Conservation (phyloP, 2,888 invertebrate species). For the Hypselothyrea guttata region DNA sequence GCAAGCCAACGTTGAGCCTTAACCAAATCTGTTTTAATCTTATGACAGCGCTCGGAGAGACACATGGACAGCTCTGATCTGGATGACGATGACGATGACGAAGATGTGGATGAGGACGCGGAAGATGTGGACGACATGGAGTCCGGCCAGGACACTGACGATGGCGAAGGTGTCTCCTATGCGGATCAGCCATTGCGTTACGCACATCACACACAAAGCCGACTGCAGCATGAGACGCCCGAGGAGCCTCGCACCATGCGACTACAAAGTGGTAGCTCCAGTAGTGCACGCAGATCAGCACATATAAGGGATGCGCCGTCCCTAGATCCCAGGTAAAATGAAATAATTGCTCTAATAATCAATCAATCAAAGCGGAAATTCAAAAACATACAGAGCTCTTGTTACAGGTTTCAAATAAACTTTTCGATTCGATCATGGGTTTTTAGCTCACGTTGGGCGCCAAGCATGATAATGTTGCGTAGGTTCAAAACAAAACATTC, state of each 20-base stretch:
- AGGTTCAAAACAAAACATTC: too few species aligned
- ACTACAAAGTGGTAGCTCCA: slow-evolving; percentile 68
- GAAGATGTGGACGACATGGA: slow-evolving; percentile 74
- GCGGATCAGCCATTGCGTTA: slow-evolving; percentile 80
- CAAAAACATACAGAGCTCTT: too few species aligned
- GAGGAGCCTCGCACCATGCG: slow-evolving; percentile 79
- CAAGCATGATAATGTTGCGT: too few species aligned
- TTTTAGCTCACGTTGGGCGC: too few species aligned
- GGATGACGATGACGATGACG: slow-evolving; percentile 72
- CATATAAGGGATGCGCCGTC: slow-evolving; percentile 78
- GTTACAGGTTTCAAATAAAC: too few species aligned
- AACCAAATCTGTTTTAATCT: slow-evolving; percentile 1
- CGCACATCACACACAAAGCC: slow-evolving; percentile 79
- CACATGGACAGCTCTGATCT: slow-evolving; percentile 69
- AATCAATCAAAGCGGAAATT: too few species aligned
- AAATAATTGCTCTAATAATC: too few species aligned
- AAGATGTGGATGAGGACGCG: slow-evolving; percentile 72
- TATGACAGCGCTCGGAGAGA: slow-evolving; percentile 60
- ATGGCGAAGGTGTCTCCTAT: slow-evolving; percentile 76
- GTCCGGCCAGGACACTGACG: slow-evolving; percentile 69
- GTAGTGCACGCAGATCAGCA: too few species aligned
- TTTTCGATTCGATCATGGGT: too few species aligned
- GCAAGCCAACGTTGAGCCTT: slow-evolving; percentile 6
- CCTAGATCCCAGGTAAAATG: slow-evolving; percentile 82
- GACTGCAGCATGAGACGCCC: slow-evolving; percentile 80